Percentiles rank a stretch among this genome's conserved stretches.
Conservation (phyloP, 2,888 invertebrate genomes). For the Hylaea fasciaria region DNA sequence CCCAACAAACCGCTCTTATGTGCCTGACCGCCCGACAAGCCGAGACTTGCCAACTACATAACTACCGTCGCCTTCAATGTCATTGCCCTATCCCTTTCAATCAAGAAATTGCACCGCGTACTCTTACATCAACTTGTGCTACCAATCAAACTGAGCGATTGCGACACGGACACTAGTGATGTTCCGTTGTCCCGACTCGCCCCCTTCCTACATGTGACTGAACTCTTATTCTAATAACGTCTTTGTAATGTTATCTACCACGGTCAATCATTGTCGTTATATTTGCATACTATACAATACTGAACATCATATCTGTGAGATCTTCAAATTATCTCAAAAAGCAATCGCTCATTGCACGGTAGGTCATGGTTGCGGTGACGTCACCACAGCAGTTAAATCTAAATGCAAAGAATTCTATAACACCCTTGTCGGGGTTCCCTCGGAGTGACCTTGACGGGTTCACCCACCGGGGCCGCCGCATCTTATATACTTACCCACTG, state of each 20-base stretch:
- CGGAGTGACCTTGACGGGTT: conserved; percentile 68
- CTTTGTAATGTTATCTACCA: background rate
- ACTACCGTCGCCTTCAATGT: conserved; percentile 38
- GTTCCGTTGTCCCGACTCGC: too few relatives aligned
- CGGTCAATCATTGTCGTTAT: background rate
- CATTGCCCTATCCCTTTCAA: conserved; percentile 41
- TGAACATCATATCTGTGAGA: background rate
- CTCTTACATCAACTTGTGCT: conserved; percentile 31
- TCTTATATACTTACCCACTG: conserved; percentile 67
- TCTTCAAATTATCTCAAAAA: conserved; percentile 6
- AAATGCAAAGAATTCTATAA: conserved; percentile 63
- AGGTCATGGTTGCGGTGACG: conserved; percentile 39
- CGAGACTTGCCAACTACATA: conserved; percentile 42
- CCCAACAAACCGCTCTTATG: conserved; percentile 73
- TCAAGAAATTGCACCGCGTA: conserved; percentile 38
- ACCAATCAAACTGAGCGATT: conserved; percentile 29
- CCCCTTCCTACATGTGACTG: background rate
- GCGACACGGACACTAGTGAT: background rate
- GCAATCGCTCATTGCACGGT: conserved; percentile 27
- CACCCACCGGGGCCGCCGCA: conserved; percentile 64
- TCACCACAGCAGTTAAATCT: conserved; percentile 40
- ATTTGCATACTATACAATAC: conserved; percentile 1
- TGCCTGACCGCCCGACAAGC: conserved; percentile 63
- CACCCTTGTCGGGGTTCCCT: conserved; percentile 65
- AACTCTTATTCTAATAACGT: conserved; percentile 1